Base-by-base conservation (phyloP, 1,140 invertebrate genomes). In the Nomia melanderi region DNA sequence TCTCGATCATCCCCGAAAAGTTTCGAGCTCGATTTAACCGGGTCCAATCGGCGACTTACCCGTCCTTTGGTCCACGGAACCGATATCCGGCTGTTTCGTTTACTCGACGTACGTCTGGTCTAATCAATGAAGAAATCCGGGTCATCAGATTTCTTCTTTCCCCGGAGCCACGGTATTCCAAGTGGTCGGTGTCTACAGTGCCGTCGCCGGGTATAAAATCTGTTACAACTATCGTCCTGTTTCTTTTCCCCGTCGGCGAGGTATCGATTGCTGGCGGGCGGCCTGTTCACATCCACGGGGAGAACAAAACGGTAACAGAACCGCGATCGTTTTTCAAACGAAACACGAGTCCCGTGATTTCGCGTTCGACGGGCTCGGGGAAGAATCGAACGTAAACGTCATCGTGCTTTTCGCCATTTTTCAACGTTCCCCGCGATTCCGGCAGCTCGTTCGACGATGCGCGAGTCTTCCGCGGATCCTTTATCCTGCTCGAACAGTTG, bases 381-480 rank as follows among this genome's bases (percentile, higher is more conserved):
- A 25, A 56, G n/a, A n/a, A 44, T 67, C 64, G 72, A 44, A 57
- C 72, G 72, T 67, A 75, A 67, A 67, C 39, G 53, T 47, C 53
- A 2, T 14, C 1, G 14, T 12, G 50, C 31, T 57, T 29, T 14
- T 36, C n/a, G 8, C 36, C 62, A 36, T 67, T 29, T 36, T 54
- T 75, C 50, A 41, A 67, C 23, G 29, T 66, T 75, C 65, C 54
- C n/a, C 53, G n/a, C n/a, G 39, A 44, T 27, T 44, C 41, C n/a
- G n/a, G n/a, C n/a, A n/a, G n/a, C 17, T 47, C 29, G 63, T 29
- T 47, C 11, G 33, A 11, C 33, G 29, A 63, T 31, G 25, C 8
- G 8, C 33, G 33, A 36, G 8, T 20, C 47, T 50, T 50, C n/a
- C 41, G 2, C 5, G 41, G 12, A 44, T 44, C 41, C 41, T 44